Conservation (phyloP, 2,113 vertebrate species). For the Dromas ardeola region DNA sequence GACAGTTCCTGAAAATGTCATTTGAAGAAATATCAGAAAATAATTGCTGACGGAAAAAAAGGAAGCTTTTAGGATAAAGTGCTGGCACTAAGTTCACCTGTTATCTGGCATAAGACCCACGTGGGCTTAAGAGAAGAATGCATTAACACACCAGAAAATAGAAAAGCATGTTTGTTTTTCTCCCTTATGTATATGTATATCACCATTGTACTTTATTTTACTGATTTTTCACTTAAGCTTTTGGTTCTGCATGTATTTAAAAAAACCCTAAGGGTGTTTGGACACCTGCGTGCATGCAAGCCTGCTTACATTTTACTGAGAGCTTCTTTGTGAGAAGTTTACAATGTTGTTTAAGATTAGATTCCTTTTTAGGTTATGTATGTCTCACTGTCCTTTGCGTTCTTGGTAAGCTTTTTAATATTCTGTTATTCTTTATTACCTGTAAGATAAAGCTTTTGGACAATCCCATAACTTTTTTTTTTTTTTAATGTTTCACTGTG, state of each 20-base stretch:
- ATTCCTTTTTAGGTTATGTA: not conserved
- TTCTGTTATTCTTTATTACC: not conserved
- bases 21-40: not conserved
- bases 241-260: not conserved
- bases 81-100: not conserved
- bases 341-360: not conserved
- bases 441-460: not conserved
- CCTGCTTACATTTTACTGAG: not conserved
- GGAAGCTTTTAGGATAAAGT: not conserved
- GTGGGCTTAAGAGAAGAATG: not conserved
- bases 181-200: not conserved
- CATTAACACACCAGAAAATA: not conserved
- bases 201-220: not conserved
- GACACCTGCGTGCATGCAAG: not conserved
- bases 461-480: not conserved
- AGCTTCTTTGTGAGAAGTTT: not conserved
- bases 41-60: not conserved
- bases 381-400: not conserved
- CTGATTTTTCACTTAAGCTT: not conserved
- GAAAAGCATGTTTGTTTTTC: not conserved
- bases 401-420: not conserved
- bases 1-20: not conserved
- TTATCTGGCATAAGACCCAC: not conserved
- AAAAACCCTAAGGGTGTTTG: not conserved
- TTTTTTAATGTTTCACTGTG: not conserved